Conservation (phyloP, 2,113 vertebrate species). For the Polyodon spathula region DNA sequence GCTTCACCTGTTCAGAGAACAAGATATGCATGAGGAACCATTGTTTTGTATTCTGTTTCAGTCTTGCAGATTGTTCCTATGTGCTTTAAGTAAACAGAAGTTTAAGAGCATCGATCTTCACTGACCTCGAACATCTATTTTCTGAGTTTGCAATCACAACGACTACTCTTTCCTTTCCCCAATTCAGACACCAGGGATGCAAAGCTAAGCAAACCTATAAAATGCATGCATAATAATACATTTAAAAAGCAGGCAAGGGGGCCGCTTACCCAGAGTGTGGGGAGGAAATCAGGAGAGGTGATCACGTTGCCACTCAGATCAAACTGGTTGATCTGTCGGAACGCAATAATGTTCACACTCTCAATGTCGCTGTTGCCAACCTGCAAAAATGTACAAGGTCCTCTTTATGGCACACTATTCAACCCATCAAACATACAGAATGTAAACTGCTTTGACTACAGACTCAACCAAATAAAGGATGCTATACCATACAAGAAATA, state of each 20-base stretch:
- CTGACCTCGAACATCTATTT: too few relatives aligned
- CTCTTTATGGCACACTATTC: conserved; percentile 10
- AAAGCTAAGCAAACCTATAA: too few relatives aligned
- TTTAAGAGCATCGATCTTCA: too few relatives aligned
- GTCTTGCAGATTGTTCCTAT: too few relatives aligned
- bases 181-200: too few relatives aligned
- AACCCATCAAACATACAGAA: background rate
- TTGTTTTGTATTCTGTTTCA: background rate
- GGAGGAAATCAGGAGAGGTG: conserved; percentile 79
- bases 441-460: too few relatives aligned
- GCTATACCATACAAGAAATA: too few relatives aligned
- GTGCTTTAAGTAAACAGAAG: too few relatives aligned
- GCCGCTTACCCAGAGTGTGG: conserved; percentile 77
- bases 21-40: background rate
- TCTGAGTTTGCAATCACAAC: conserved; percentile 32
- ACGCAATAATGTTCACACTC: conserved; percentile 87
- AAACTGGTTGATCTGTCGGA: conserved; percentile 94
- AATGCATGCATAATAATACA: too few relatives aligned
- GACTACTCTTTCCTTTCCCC: conserved; percentile 33
- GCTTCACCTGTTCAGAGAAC: conserved; percentile 68
- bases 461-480: too few relatives aligned
- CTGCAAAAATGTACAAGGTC: conserved; percentile 39
- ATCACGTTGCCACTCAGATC: conserved; percentile 92
- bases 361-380: conserved; percentile 82
- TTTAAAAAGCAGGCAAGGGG: conserved; percentile 32